phyloP scores from a whole-genome alignment of 2,113 vertebrate species.

The Zosterops hypoxanthus region DNA sequence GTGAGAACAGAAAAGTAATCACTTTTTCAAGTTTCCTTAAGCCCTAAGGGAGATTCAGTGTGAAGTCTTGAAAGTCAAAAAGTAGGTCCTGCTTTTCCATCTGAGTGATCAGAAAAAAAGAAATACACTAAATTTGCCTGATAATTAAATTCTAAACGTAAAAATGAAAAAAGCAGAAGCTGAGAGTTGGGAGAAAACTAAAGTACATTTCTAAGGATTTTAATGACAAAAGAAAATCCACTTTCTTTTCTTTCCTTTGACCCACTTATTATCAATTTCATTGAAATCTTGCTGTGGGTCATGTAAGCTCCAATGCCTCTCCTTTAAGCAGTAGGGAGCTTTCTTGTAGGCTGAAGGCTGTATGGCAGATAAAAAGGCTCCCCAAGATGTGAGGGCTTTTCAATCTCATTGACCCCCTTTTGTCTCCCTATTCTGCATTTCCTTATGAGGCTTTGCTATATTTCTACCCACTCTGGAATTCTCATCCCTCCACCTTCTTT shows the following conservation, averaged over 20 bases:
- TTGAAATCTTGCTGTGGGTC: not conserved
- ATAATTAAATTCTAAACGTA: not conserved
- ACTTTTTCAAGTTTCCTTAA: not conserved
- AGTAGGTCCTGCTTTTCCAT: not conserved
- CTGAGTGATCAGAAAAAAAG: not conserved
- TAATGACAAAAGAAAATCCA: not conserved
- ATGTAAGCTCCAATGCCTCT: not conserved
- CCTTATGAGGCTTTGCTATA: not conserved
- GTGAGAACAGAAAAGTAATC: not conserved
- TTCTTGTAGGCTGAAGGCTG: not conserved
- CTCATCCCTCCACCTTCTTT: not conserved
- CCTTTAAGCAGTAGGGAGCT: not conserved
- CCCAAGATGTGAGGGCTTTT: not conserved
- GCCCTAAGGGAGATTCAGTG: not conserved
- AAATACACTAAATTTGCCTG: not conserved
- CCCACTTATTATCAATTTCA: not conserved
- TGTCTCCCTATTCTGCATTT: not conserved
- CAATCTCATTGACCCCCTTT: not conserved
- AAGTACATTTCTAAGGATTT: not conserved
- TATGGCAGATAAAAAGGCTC: not conserved
- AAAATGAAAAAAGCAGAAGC: not conserved
- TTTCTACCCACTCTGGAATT: not conserved
- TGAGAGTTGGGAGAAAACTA: not conserved
- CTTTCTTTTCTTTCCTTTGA: not conserved
- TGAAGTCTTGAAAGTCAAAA: not conserved